These are phyloP conservation scores for Amblyornis subalaris DNA, from an alignment of 2,113 vertebrate genomes.

Conservation along the genomic window DNA sequence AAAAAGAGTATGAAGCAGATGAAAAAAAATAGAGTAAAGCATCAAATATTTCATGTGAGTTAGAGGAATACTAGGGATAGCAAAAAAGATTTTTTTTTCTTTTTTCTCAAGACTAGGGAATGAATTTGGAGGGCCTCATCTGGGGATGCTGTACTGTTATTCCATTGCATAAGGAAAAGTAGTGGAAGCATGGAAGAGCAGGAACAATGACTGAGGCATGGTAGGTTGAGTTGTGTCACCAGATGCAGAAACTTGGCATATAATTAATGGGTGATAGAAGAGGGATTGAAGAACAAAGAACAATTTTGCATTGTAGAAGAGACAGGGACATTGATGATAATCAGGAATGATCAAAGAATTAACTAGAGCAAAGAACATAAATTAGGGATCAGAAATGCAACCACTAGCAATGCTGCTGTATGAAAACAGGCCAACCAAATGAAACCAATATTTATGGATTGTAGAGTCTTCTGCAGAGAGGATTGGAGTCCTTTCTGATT, in stretches of 20 bases:
- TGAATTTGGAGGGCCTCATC: neutral
- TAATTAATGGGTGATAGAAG: neutral
- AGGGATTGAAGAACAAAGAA: neutral
- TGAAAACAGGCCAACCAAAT: conserved; percentile 49
- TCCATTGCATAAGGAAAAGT: neutral
- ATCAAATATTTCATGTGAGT: neutral
- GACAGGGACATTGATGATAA: neutral
- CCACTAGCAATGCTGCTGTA: conserved; percentile 6
- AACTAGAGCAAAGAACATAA: neutral
- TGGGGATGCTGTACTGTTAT: neutral
- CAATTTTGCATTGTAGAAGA: neutral
- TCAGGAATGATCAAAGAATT: neutral
- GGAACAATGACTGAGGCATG: neutral
- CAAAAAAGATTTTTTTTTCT: neutral
- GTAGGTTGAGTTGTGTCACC: neutral
- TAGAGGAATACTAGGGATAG: neutral
- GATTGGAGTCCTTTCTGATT: conserved; percentile 9
- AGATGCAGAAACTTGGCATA: neutral
- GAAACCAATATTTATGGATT: conserved; percentile 40
- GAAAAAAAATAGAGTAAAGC: neutral
- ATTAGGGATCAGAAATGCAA: conserved; percentile 23
- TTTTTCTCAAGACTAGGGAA: neutral
- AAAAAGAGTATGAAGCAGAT: neutral
- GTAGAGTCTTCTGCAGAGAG: conserved; percentile 20
- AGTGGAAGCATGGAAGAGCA: neutral